Evolutionary conservation across 2,113 vertebrate genomes (phyloP).

Genomic region (Ivindomyrus marchei): DNA sequence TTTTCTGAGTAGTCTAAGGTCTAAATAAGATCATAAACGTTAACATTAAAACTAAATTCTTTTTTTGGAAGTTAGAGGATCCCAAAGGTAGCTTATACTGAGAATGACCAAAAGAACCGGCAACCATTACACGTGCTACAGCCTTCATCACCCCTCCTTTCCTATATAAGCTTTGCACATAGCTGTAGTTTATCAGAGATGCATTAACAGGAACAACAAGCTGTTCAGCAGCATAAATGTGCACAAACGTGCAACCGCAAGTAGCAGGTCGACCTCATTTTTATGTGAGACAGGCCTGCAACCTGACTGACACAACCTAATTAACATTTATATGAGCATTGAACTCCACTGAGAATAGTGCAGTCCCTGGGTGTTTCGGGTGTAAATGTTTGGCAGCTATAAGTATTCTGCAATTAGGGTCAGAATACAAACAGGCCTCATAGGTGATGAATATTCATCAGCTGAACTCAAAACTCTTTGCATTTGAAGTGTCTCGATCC

Average conservation of each 20-base stretch:
- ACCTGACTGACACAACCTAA: constrained; percentile 11
- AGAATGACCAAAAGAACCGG: not conserved
- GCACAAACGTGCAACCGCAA: not conserved
- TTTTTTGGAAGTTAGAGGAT: not conserved
- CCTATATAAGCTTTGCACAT: not conserved
- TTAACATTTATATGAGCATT: constrained; percentile 9
- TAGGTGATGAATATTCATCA: constrained; percentile 6
- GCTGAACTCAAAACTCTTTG: not conserved
- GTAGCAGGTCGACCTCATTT: not conserved
- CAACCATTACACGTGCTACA: not conserved
- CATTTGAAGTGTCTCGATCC: not conserved
- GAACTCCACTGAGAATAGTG: not conserved
- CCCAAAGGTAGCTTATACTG: not conserved
- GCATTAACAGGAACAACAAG: not conserved
- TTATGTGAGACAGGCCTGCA: not conserved
- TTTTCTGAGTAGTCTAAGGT: not conserved
- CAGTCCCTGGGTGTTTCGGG: not conserved
- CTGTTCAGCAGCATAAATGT: not conserved
- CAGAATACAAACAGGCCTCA: constrained; percentile 4
- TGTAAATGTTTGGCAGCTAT: not conserved
- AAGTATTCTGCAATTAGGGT: constrained; percentile 1
- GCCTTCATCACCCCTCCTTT: not conserved
- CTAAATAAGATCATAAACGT: not conserved
- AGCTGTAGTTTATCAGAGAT: not conserved
- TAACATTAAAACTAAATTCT: not conserved